Evolutionary conservation across 2,888 invertebrate species (phyloP), one percentile per base, ranked within the genome.

Genomic region (Anagyrus pseudococci): DNA sequence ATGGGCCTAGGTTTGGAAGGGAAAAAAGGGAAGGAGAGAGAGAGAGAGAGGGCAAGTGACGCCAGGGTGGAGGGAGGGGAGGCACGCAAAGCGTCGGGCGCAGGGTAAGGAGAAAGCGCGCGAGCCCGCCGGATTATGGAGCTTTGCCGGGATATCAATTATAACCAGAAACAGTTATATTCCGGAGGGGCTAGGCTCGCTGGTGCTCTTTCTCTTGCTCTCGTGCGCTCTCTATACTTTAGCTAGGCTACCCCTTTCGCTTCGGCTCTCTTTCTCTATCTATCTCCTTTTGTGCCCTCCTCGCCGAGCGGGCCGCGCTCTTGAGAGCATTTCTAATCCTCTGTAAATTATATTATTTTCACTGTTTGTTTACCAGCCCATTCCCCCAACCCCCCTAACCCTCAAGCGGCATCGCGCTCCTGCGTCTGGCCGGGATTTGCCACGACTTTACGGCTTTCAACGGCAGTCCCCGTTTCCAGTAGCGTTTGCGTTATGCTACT

Each of bases 301-400:
- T n/a, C n/a, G n/a, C n/a, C n/a, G n/a, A n/a, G n/a, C 41, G 15
- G 6, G 47, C 23, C 44, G 52, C 6, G 15, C 50, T 19, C 41
- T 40, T 29, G 40, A 20, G 23, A 71, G 73, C 75, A 71, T 75
- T 79, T 74, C 80, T 80, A 80, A 80, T 80, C 80, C 80, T 77
- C 76, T 77, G 78, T 80, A 80, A 80, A 79, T 80, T 80, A 80
- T 80, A 80, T 80, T 80, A 80, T 80, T 80, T 80, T 80, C 79
- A 76, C 78, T 80, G 80, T 80, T 80, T 80, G 79, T 80, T 80
- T 80, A 80, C 79, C 76, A 76, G 73, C 72, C 75, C 61, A 54
- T 62, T 61, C 74, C 76, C 74, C 74, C 71, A 73, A 73, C 75
- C n/a, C n/a, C n/a, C n/a, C n/a, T n/a, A n/a, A n/a, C n/a, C n/a